A percentile compares a stretch with the other conserved stretches of the same genome.
These are phyloP conservation scores for Eremobia ochroleuca DNA, from an alignment of 2,888 invertebrate genomes.

Conservation along the genomic window DNA sequence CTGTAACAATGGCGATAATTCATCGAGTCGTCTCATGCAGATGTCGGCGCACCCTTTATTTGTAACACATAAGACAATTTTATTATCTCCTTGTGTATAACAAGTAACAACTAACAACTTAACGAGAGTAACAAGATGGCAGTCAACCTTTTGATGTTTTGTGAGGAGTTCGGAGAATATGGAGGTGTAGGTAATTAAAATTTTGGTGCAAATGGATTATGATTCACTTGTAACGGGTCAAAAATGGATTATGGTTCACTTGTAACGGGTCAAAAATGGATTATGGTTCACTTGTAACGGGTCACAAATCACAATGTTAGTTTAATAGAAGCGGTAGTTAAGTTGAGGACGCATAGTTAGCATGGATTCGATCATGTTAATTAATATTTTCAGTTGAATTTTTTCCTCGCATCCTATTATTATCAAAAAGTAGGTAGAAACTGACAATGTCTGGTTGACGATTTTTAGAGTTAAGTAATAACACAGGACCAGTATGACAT, in stretches of 20 bases:
- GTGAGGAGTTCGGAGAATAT: slow-evolving; percentile 53
- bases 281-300: slow-evolving; percentile 13
- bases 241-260: slow-evolving; percentile 16
- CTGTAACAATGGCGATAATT: slow-evolving; percentile 87
- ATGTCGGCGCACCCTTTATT: slow-evolving; percentile 82
- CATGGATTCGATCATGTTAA: not conserved
- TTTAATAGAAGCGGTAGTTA: not conserved
- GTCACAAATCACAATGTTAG: not conserved
- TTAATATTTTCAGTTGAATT: not conserved
- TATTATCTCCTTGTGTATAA: slow-evolving; percentile 80
- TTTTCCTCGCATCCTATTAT: not conserved
- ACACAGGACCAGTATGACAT: not conserved
- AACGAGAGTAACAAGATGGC: slow-evolving; percentile 74
- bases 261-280: too few species aligned
- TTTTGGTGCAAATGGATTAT: slow-evolving; percentile 14
- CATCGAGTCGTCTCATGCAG: slow-evolving; percentile 86
- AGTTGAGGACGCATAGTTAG: not conserved
- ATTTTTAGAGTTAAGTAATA: not conserved
- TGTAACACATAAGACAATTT: slow-evolving; percentile 73
- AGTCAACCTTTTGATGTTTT: slow-evolving; percentile 82
- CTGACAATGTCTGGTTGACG: not conserved
- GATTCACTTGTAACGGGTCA: slow-evolving; percentile 5
- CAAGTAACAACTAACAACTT: slow-evolving; percentile 49
- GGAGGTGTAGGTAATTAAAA: slow-evolving; percentile 54
- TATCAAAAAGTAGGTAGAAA: not conserved